A percentile compares a stretch with the other conserved stretches of the same genome.
Conservation (phyloP, 1,140 invertebrate genomes). For the Cyphomyrmex costatus region DNA sequence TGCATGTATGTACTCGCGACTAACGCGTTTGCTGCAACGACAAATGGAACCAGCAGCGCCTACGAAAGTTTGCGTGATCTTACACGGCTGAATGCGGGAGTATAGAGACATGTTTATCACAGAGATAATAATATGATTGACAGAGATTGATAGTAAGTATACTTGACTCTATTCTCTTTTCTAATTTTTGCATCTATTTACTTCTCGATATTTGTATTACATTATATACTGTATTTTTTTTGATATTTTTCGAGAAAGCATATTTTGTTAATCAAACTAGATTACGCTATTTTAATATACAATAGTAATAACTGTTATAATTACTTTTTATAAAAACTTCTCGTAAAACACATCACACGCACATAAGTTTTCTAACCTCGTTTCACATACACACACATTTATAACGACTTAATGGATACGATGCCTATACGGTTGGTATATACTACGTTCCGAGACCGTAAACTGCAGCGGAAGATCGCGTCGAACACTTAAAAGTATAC, state of each 20-base stretch:
- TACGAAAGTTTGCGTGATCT: neutral
- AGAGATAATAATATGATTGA: neutral
- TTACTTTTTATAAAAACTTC: neutral
- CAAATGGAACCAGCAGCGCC: neutral
- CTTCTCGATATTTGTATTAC: neutral
- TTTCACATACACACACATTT: neutral
- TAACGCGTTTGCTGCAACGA: neutral
- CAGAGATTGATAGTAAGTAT: too few relatives aligned
- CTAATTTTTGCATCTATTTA: neutral
- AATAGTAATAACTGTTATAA: neutral
- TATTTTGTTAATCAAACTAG: neutral
- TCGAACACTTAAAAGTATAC: conserved; percentile 43
- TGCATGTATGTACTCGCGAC: neutral
- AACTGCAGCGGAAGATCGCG: conserved; percentile 17
- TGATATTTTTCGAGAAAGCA: neutral
- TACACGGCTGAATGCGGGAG: neutral
- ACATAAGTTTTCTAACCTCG: neutral
- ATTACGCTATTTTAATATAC: neutral
- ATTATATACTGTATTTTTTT: neutral
- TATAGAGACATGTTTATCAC: neutral
- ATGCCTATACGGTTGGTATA: neutral
- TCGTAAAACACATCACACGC: neutral
- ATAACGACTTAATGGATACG: conserved; percentile 35
- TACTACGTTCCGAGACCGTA: neutral
- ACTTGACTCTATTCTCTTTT: neutral